Percentiles rank a stretch among this genome's conserved stretches.
Conservation (phyloP, 1,140 invertebrate genomes). For the Odontomachus brunneus region DNA sequence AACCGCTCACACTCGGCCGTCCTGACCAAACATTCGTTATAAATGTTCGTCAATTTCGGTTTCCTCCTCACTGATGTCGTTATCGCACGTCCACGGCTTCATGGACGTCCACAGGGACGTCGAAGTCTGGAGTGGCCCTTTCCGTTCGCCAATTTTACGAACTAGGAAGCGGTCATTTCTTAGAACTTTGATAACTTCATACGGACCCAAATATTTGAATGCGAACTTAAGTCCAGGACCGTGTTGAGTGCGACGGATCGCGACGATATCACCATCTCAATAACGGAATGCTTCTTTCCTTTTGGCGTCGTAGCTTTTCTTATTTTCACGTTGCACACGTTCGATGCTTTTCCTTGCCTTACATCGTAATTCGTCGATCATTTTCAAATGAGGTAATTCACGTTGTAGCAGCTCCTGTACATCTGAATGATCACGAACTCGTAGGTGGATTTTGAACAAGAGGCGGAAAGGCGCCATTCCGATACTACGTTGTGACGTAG, state of each 20-base stretch:
- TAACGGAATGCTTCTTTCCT: not conserved
- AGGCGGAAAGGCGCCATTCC: too few relatives aligned
- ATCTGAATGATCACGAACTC: too few relatives aligned
- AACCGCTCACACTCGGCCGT: not conserved
- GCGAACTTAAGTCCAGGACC: constrained; percentile 2
- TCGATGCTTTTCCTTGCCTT: not conserved
- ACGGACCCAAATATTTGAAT: not conserved
- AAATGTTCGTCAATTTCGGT: not conserved
- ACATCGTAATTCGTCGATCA: not conserved
- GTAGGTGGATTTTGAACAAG: too few relatives aligned
- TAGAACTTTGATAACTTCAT: not conserved
- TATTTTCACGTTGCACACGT: too few relatives aligned
- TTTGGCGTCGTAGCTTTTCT: not conserved
- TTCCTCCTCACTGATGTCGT: not conserved
- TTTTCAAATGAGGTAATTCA: not conserved
- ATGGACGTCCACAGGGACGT: constrained; percentile 18
- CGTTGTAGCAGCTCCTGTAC: too few relatives aligned
- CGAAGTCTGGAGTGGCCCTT: not conserved
- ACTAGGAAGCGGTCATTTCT: not conserved
- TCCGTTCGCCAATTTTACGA: not conserved
- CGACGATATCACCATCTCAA: not conserved
- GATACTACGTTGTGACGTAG: too few relatives aligned
- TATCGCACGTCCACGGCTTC: constrained; percentile 4
- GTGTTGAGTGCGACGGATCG: not conserved
- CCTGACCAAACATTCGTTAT: not conserved